Base-by-base conservation (phyloP, 1,140 invertebrate genomes). In the Capitella teleta region DNA sequence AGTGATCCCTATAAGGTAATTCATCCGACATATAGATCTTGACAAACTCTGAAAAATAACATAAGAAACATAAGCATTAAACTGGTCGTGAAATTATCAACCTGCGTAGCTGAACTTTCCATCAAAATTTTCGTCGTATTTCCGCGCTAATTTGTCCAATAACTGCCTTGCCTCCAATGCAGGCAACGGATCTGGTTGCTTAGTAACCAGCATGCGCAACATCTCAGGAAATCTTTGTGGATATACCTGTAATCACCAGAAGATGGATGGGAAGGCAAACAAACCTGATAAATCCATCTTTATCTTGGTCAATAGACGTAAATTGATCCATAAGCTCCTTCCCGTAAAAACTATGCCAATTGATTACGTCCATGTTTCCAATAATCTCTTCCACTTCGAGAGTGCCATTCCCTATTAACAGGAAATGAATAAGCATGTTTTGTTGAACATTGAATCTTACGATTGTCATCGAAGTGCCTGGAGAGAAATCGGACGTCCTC, bases 11-110 rank as follows among this genome's bases (percentile, higher is more conserved):
- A 24, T 40, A 40, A 8, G 38, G 38, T 2, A 40, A 24, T 19
- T 21, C 10, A 3, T 40, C 38, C 8, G 38, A 40, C 38, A 40
- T 40, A 24, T 40, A 40, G 38, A 40, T 40, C 38, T 40, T 40
- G 14, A 40, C 38, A n/a, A 40, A 40, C 1, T 40, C 38, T 40
- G 38, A 37, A 37, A 37, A 21, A 37, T 2, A 37, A 6, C 5
- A 40, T 6, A 23, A 2, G 0, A 18, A 1, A 18, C 2, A 21
- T 5, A 24, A 21, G 4, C 25, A 18, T 5, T 6, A 4, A 1
- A 24, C 25, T 19, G 2, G 19, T 2, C 5, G 16, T 5, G 16
- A 5, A 38, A 16, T 24, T 5, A 40, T 24, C 0, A 21, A 40
- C 38, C 38, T 14, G 38, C 19, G 12, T 40, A 40, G 14, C 38